phyloP scores from a whole-genome alignment of 2,888 invertebrate species.

The Malthinus flaveolus region DNA sequence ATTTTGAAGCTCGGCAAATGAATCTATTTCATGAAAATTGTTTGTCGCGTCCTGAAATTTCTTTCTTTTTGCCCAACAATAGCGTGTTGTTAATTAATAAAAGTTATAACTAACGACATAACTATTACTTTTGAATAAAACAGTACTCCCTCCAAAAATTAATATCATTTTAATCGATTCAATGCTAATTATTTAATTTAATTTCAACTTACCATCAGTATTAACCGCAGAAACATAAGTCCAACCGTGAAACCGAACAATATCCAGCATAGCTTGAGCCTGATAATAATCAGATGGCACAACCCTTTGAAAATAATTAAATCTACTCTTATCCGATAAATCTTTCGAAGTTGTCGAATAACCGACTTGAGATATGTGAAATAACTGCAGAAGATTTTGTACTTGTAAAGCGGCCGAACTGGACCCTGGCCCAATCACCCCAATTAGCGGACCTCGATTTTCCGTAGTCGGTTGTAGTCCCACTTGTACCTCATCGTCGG shows the following conservation, averaged over 20 bases:
- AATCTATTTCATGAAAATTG: no score
- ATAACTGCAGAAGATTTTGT: conserved; percentile 76
- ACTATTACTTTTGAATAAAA: no score
- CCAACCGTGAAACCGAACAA: conserved; percentile 72
- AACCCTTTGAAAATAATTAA: conserved; percentile 76
- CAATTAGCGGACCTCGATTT: conserved; percentile 59
- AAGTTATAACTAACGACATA: no score
- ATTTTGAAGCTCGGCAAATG: no score
- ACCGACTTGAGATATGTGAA: conserved; percentile 69
- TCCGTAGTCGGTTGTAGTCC: conserved; percentile 1
- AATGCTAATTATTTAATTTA: not conserved
- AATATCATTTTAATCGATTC: no score
- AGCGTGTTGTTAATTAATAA: no score
- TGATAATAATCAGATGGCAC: conserved; percentile 80
- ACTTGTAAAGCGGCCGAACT: conserved; percentile 73
- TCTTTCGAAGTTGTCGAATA: conserved; percentile 79
- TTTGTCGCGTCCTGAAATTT: no score
- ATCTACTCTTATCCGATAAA: conserved; percentile 74
- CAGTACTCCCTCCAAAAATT: no score
- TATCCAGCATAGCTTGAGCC: conserved; percentile 72
- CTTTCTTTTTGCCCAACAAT: no score
- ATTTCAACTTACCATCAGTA: conserved; percentile 66
- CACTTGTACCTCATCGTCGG: conserved; percentile 9
- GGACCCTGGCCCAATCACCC: conserved; percentile 75
- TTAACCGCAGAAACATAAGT: conserved; percentile 77